Evolutionary conservation across 2,888 invertebrate genomes (phyloP).

Genomic region (Volucella zonaria): DNA sequence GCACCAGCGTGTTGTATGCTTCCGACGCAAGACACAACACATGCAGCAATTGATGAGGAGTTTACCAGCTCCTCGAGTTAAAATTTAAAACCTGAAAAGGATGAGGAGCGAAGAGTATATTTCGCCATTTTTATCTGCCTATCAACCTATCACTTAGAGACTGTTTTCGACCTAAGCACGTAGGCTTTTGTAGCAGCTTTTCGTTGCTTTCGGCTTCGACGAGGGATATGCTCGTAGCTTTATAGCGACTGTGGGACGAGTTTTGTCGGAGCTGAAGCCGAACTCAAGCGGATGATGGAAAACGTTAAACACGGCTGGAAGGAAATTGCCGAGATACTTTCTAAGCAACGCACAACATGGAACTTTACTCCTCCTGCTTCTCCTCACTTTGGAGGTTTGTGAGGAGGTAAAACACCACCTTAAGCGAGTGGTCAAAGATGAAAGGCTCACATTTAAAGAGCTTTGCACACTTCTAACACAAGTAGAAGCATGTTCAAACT

Average conservation of each 20-base stretch:
- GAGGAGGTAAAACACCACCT: too few relatives aligned
- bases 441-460: background rate
- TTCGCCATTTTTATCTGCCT: conserved; percentile 76
- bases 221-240: conserved; percentile 74
- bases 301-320: background rate
- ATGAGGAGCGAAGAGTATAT: conserved; percentile 62
- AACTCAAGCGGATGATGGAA: too few relatives aligned
- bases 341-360: conserved; percentile 73
- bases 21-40: too few relatives aligned
- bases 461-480: conserved; percentile 10
- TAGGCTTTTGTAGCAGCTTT: conserved; percentile 70
- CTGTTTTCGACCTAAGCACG: conserved; percentile 62
- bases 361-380: conserved; percentile 74
- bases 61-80: conserved; percentile 69
- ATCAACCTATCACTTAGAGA: conserved; percentile 57
- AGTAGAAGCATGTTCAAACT: conserved; percentile 11
- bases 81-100: conserved; percentile 34
- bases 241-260: conserved; percentile 75
- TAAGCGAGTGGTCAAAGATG: too few relatives aligned
- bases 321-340: background rate
- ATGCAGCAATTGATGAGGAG: conserved; percentile 73
- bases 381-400: conserved; percentile 38
- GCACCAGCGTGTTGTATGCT: conserved; percentile 30
- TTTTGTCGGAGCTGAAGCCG: too few relatives aligned
- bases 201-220: conserved; percentile 75